These are phyloP conservation scores for Ormyrus nitidulus DNA, from an alignment of 2,888 invertebrate species.

Conservation along the genomic window DNA sequence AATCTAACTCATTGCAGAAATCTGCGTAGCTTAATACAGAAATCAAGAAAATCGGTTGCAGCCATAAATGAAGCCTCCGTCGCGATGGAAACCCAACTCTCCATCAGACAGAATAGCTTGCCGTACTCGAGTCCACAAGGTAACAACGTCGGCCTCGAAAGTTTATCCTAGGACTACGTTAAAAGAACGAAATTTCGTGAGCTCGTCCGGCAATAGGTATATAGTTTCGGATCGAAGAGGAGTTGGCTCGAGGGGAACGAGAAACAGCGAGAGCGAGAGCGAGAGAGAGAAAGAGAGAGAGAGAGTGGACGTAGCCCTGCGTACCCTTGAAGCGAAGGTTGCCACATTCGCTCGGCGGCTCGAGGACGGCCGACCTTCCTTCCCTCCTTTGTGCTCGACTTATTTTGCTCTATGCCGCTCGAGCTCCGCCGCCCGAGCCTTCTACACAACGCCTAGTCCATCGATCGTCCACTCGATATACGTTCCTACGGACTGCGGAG, in stretches of 20 bases:
- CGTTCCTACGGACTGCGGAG: too few relatives aligned
- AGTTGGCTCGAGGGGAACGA: slow-evolving; percentile 29
- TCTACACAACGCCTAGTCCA: slow-evolving; percentile 20
- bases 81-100: too few relatives aligned
- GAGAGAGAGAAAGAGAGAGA: slow-evolving; percentile 29
- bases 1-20: too few relatives aligned
- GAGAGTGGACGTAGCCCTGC: slow-evolving; percentile 54
- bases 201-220: neutral
- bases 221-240: neutral
- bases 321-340: slow-evolving; percentile 74
- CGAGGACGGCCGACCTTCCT: slow-evolving; percentile 67
- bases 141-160: too few relatives aligned
- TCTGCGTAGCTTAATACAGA: too few relatives aligned
- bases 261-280: slow-evolving; percentile 36
- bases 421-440: slow-evolving; percentile 23
- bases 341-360: slow-evolving; percentile 59
- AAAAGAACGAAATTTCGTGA: neutral
- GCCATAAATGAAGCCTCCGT: too few relatives aligned
- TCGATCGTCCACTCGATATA: slow-evolving; percentile 52
- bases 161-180: too few relatives aligned
- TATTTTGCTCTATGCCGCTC: slow-evolving; percentile 62
- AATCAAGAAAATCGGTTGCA: too few relatives aligned
- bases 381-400: slow-evolving; percentile 65
- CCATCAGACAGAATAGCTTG: too few relatives aligned
- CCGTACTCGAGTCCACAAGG: too few relatives aligned